Base-by-base conservation (phyloP, 2,113 vertebrate genomes). In the Shinisaurus crocodilurus region DNA sequence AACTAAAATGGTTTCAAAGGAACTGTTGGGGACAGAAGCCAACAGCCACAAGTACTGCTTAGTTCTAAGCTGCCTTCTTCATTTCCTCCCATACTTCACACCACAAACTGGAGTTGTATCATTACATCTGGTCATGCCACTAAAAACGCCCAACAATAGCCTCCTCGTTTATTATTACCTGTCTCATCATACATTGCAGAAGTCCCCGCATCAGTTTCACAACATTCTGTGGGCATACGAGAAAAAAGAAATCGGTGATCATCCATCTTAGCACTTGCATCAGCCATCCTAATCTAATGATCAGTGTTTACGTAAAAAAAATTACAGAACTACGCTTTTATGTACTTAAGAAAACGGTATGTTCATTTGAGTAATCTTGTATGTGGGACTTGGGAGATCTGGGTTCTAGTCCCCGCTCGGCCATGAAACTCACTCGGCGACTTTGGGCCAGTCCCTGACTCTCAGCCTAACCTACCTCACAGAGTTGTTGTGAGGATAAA, bases 161-260 rank as follows among this genome's bases (percentile, higher is more conserved):
- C 65, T 43, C 3, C 29, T 15, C n/a, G 57, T 1, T 69, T 43
- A 48, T 86, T 57, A n/a, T 93, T 97, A 99, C 99, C 98, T 99
- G 99, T 97, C 99, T 98, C 98, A 99, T 99, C 99, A 99, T 99
- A 96, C 99, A 99, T 90, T 99, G 99, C 32, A 99, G 96, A 70
- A 99, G 98, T 5, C 99, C 99, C 72, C 99, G 98, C 99, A 99
- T 99, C 95, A 99, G 97, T 95, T 99, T 99, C 93, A 99, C 99
- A 87, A 99, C 99, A 3, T 98, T 99, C 99, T 99, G 98, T 13
- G 88, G 89, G 95, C 95, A 95, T n/a, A 96, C 95, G 95, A 94
- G 60, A 87, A 16, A 91, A 0, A n/a, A 27, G 23, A 43, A 81
- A 50, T 16, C 9, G 67, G 6, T 37, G 3, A 88, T 50, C n/a